Evolutionary conservation across 2,888 invertebrate genomes (phyloP), one percentile per base, ranked within the genome.

Genomic region (Pantelozetes paolii): DNA sequence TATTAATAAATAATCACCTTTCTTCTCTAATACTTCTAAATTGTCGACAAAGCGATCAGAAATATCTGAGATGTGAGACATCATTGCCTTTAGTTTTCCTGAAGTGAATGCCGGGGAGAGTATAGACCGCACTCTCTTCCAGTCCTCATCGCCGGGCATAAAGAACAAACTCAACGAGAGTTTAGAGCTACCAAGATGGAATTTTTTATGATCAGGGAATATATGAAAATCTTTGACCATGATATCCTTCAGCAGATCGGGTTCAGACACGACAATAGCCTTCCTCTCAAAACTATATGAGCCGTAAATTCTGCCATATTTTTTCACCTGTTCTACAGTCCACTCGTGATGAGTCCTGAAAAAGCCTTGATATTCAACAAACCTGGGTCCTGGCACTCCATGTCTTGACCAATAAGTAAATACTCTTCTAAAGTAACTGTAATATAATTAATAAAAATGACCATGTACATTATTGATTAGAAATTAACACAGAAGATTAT

Each of bases 91-190:
- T 5, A 74, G 57, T 28, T 74, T 74, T 5, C 70, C 54, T 3
- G 74, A 28, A 20, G 54, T 70, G 54, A 74, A 74, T 9, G 71
- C 36, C 28, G 74, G 74, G 6, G 74, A 54, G 0, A 74, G 11
- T 23, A 74, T 36, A 0, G 74, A 69, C 11, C 71, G 69, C 30
- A 73, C 28, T 6, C 73, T 9, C 45, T 69, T 64, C 67, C 67
- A 73, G 13, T 73, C n/a, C 2, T 73, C 64, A 54, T 67, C 40
- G 1, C 50, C 70, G 26, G 59, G 62, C 54, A 74, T 26, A 28
- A 74, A 50, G 26, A 70, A 70, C 23, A 74, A 9, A 2, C 36
- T 40, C 13, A 50, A n/a, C 1, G n/a, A 18, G 9, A 71, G 15
- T 1, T 15, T 20, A 1, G 57, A 40, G 1, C 15, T 9, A 6